Base-by-base conservation (phyloP, 2,113 vertebrate genomes). In the Electrona antarctica region DNA sequence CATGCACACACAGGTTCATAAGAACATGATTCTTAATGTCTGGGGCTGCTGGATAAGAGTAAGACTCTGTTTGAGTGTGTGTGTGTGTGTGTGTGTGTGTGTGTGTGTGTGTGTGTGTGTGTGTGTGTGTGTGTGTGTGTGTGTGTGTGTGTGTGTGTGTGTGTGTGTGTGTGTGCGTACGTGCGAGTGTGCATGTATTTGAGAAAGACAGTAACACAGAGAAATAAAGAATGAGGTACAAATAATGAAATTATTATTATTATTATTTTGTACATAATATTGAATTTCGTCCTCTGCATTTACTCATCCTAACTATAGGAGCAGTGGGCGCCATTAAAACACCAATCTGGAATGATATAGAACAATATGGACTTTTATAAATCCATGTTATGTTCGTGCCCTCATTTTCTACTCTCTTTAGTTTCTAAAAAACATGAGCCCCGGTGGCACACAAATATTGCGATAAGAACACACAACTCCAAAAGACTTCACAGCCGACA, bases 401-500 rank as follows among this genome's bases (percentile, higher is more conserved):
- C 41, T 41, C 9, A 9, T 47, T 21, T 4, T 33, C 9, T 12
- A 7, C 4, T 52, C 12, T 52, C 3, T 58, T 67, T n/a, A 21
- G 60, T 80, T 73, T 7, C 3, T 3, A 21, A 41, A 41, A 74
- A 62, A 49, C 4, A 6, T 29, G 33, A 41, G 33, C 3, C 3
- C 33, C 3, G 12, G 50, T 0, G 14, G 6, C 45, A 57, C 9
- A 52, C 50, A 52, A 3, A 52, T 9, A 6, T 52, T 51, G 8
- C 29, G 2, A 33, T 33, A 33, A 33, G 29, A 6, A 51, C 50
- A 51, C 50, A 52, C 11, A 67, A 7, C 14, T 62, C 45, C 60
- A 6, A 7, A 67, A 81, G 67, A 74, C 9, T 73, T n/a, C 60
- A 86, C 71, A 52, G 71, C 64, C 80, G 49, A 72, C 68, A 64